Evolutionary conservation across 2,113 vertebrate species (phyloP), one percentile per base, ranked within the genome.

Genomic region (Corythornis cristatus): DNA sequence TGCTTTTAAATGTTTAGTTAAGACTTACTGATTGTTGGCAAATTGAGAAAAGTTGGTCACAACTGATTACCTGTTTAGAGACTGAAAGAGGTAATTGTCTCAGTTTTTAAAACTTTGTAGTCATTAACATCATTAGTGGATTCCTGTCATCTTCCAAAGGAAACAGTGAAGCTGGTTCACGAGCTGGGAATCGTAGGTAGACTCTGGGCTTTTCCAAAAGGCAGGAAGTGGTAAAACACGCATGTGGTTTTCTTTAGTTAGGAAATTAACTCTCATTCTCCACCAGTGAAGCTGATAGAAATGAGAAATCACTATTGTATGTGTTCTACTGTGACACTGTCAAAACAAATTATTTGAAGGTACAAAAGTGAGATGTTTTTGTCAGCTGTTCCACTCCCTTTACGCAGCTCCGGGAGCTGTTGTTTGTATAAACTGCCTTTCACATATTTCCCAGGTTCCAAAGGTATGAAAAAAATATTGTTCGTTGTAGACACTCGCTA

Each of bases 1-100:
- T 96, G 95, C 93, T 96, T 94, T 95, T 96, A 89, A 95, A 96
- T 80, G 79, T 95, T 92, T 95, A 89, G 92, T 90, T 93, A 94
- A 90, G 91, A 82, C 65, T 82, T 87, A 93, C 35, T 95, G 92
- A 95, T 96, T 95, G 95, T 94, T 94, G 93, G 90, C 92, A 95
- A 94, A 95, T 96, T 96, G 95, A 94, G 93, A 94, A 89, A 89
- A 85, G 90, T 95, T 95, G 83, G 66, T 95, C 90, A 85, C 90
- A 92, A 95, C 86, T 93, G 92, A 96, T 95, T 93, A 96, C 93
- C 89, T 96, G 88, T 88, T 93, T 89, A 92, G 90, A 66, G 88
- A 70, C 81, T 94, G 92, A 96, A 96, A 96, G 93, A 92, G 54
- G 77, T 85, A 90, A 95, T 94, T 92, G 89, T 96, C 88, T 95